Conservation (phyloP, 1,140 invertebrate species). For the Drosophila ercepeae region DNA sequence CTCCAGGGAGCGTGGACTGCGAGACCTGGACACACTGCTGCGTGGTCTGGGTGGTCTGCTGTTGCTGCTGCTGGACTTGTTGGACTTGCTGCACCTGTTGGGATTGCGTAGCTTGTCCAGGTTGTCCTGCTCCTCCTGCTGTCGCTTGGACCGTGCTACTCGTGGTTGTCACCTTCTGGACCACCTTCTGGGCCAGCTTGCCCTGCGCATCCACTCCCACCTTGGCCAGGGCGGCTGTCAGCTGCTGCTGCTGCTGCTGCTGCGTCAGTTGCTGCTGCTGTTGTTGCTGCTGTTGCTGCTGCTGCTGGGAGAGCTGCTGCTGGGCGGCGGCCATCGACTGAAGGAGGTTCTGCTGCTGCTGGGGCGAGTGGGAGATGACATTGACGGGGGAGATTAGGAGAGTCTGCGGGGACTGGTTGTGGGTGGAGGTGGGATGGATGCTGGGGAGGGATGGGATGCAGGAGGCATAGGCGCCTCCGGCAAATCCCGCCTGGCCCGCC, state of each 20-base stretch:
- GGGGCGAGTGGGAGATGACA: slow-evolving; percentile 90
- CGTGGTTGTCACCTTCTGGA: slow-evolving; percentile 85
- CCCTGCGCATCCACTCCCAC: slow-evolving; percentile 63
- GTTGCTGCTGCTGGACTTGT: slow-evolving; percentile 63
- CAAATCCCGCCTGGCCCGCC: slow-evolving; percentile 85
- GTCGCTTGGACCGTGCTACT: slow-evolving; percentile 76
- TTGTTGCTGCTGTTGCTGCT: slow-evolving; percentile 55
- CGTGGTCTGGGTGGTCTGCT: slow-evolving; percentile 82
- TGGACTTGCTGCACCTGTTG: slow-evolving; percentile 74
- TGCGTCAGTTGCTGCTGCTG: slow-evolving; percentile 57
- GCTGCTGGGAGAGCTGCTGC: slow-evolving; percentile 58
- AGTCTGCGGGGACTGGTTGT: slow-evolving; percentile 90
- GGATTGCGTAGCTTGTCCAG: slow-evolving; percentile 22
- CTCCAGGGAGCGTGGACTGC: slow-evolving; percentile 86
- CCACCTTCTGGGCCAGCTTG: slow-evolving; percentile 85
- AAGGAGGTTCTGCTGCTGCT: slow-evolving; percentile 77
- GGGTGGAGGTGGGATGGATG: slow-evolving; percentile 86
- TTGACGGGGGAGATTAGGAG: slow-evolving; percentile 90
- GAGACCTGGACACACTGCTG: slow-evolving; percentile 88
- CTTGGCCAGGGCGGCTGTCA: slow-evolving; percentile 57
- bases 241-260: slow-evolving; percentile 61
- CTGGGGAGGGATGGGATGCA: slow-evolving; percentile 85
- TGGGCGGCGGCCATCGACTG: slow-evolving; percentile 74
- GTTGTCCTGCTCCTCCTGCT: slow-evolving; percentile 16
- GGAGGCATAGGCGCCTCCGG: slow-evolving; percentile 85